Evolutionary conservation across 2,797 vertebrate species (phyloP).

Genomic region (Tinamus major): DNA sequence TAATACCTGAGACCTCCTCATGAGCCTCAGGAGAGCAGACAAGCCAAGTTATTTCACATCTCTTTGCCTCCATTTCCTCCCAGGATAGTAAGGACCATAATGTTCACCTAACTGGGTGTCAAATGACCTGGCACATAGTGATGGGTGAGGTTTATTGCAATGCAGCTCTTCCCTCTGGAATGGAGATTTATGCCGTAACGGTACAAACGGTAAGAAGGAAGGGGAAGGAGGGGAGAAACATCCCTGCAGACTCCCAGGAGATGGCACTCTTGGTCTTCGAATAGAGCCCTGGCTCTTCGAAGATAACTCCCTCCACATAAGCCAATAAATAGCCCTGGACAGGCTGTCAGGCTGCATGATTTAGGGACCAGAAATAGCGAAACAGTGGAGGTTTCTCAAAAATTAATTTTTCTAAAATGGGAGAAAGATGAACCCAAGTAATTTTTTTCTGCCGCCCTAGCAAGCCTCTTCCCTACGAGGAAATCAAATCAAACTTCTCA

Average conservation of each 20-base stretch:
- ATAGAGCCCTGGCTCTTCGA: neutral
- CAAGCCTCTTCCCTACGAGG: neutral
- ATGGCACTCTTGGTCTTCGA: slow-evolving; percentile 65
- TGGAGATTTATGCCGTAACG: neutral
- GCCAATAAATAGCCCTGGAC: slow-evolving; percentile 43
- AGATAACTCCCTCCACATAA: neutral
- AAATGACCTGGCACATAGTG: rapidly evolving
- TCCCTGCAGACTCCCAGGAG: slow-evolving; percentile 20
- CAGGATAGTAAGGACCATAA: rapidly evolving
- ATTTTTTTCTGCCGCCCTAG: slow-evolving; percentile 15
- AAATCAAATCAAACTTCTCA: neutral
- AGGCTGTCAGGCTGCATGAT: slow-evolving; percentile 45
- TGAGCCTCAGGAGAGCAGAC: rapidly evolving
- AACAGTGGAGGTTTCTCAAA: slow-evolving; percentile 60
- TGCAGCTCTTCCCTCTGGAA: neutral
- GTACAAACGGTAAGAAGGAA: neutral
- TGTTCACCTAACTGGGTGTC: neutral
- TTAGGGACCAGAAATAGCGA: slow-evolving; percentile 66
- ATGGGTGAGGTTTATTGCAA: rapidly evolving
- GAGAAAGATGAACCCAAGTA: slow-evolving; percentile 54
- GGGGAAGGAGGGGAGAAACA: neutral
- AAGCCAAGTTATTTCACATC: rapidly evolving
- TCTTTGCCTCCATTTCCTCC: neutral
- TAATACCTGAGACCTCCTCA: neutral
- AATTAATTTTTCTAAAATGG: slow-evolving; percentile 68